These are phyloP conservation scores for Lipophrys pholis DNA, from an alignment of 2,113 vertebrate species.

Conservation along the genomic window DNA sequence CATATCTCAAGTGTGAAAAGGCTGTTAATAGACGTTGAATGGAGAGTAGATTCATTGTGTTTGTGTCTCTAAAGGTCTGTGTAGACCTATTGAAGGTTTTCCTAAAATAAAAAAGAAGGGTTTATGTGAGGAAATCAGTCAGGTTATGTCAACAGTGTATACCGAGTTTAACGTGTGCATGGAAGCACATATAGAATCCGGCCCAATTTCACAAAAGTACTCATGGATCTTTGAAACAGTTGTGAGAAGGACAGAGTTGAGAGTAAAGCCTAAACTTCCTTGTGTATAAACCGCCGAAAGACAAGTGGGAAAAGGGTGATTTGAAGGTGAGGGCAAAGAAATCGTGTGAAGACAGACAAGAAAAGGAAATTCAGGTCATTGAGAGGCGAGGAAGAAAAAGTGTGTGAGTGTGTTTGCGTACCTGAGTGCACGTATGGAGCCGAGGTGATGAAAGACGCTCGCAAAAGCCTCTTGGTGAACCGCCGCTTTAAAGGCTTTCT, in stretches of 20 bases:
- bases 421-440: slow-evolving; percentile 25
- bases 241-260: too few relatives aligned
- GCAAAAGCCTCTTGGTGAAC: slow-evolving; percentile 22
- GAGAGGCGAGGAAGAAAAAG: neutral
- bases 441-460: slow-evolving; percentile 40
- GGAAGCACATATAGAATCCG: too few relatives aligned
- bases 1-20: neutral
- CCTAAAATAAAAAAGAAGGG: slow-evolving; percentile 8
- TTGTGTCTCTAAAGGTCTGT: slow-evolving; percentile 15
- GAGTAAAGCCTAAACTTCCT: neutral
- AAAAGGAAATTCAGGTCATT: neutral
- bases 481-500: neutral
- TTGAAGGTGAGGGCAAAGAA: neutral
- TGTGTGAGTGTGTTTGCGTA: slow-evolving; percentile 36
- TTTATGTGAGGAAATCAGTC: slow-evolving; percentile 6
- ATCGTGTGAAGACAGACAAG: slow-evolving; percentile 3
- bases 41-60: neutral
- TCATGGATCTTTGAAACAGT: too few relatives aligned
- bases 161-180: too few relatives aligned
- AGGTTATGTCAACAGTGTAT: neutral
- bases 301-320: neutral
- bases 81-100: neutral
- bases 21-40: slow-evolving; percentile 6
- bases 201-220: too few relatives aligned
- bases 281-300: neutral